These are phyloP conservation scores for Heliocidaris erythrogramma DNA, from an alignment of 35 echinoderm and acorn worm species.

Conservation along the genomic window DNA sequence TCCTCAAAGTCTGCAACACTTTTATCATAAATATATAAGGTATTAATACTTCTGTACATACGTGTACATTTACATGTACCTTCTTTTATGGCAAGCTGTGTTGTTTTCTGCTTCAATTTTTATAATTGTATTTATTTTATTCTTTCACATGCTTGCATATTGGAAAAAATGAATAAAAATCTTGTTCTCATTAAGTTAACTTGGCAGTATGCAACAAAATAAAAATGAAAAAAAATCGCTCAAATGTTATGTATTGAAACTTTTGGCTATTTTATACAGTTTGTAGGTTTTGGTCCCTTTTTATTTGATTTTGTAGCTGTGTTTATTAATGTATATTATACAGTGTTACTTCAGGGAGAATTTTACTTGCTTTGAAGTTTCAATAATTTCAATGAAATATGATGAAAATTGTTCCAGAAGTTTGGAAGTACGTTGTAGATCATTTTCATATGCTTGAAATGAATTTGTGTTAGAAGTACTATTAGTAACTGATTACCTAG, in stretches of 20 bases:
- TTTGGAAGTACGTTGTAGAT: not conserved
- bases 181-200: no score
- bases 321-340: not conserved
- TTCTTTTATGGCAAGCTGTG: no score
- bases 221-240: no score
- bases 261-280: not conserved
- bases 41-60: no score
- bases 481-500: not conserved
- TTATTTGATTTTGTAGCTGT: not conserved
- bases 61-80: no score
- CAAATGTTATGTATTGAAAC: not conserved
- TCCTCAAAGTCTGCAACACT: no score
- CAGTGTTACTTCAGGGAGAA: not conserved
- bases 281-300: not conserved
- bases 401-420: not conserved
- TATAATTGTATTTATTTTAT: no score
- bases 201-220: no score
- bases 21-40: no score
- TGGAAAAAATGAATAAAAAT: no score
- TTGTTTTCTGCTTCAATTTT: no score
- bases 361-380: not conserved
- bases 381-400: not conserved
- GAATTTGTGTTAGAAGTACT: constrained; percentile 13
- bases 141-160: no score
- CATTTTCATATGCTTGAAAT: not conserved